phyloP scores from a whole-genome alignment of 2,113 vertebrate genomes.

The Datnioides undecimradiatus region DNA sequence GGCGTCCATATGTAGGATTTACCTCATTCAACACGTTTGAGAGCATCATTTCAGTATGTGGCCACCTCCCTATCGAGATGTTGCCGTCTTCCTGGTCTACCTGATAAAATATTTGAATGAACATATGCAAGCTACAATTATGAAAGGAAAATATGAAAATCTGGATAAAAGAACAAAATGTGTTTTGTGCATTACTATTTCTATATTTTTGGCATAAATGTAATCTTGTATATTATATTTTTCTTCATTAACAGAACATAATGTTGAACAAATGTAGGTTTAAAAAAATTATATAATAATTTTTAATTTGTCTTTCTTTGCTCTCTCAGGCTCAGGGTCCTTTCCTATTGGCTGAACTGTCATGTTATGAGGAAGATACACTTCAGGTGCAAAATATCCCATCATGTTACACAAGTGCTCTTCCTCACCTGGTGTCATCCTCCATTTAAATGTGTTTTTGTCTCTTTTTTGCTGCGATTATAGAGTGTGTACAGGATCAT shows the following conservation, averaged over 20 bases:
- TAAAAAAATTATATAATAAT: too few relatives aligned
- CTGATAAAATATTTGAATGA: neutral
- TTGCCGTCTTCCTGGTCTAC: fast-evolving
- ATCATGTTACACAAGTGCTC: neutral
- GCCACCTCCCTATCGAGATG: neutral
- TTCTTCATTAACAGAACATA: neutral
- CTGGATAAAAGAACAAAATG: neutral
- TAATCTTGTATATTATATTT: neutral
- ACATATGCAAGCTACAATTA: neutral
- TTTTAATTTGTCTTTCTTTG: neutral
- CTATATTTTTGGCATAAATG: too few relatives aligned
- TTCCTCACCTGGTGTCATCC: too few relatives aligned
- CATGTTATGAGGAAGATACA: conserved; percentile 76
- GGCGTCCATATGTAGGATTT: neutral
- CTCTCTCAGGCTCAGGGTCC: conserved; percentile 73
- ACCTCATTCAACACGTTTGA: too few relatives aligned
- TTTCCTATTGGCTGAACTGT: conserved; percentile 76
- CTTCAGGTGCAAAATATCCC: conserved; percentile 70
- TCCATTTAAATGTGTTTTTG: neutral
- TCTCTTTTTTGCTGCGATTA: conserved; percentile 22
- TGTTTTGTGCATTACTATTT: neutral
- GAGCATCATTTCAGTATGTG: neutral
- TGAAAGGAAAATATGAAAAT: neutral
- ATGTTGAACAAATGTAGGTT: neutral
- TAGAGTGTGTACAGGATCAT: conserved; percentile 82